Conservation (phyloP, 2,888 invertebrate species). For the Camptogramma bilineatum region DNA sequence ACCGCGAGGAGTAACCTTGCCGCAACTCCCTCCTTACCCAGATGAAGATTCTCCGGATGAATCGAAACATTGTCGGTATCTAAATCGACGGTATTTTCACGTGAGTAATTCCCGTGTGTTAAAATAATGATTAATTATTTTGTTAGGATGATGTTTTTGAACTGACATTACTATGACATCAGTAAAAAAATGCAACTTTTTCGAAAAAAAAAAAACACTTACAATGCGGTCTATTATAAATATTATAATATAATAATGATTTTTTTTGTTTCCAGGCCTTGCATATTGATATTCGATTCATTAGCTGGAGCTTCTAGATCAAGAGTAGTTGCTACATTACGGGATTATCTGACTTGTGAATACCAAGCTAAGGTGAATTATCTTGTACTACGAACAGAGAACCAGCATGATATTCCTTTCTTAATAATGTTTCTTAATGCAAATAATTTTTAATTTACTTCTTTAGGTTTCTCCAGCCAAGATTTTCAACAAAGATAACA, state of each 20-base stretch:
- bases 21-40: too few relatives aligned
- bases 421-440: neutral
- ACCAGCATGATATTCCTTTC: neutral
- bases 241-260: conserved; percentile 13
- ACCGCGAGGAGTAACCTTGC: too few relatives aligned
- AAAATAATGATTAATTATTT: too few relatives aligned
- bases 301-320: conserved; percentile 92
- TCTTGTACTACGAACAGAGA: neutral
- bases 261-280: conserved; percentile 88
- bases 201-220: too few relatives aligned
- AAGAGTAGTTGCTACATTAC: conserved; percentile 94
- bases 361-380: conserved; percentile 88
- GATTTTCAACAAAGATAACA: conserved; percentile 92
- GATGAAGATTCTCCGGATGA: too few relatives aligned
- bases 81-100: too few relatives aligned
- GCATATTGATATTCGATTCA: conserved; percentile 98
- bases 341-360: conserved; percentile 96
- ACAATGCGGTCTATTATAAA: too few relatives aligned
- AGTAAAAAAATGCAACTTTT: too few relatives aligned
- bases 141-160: too few relatives aligned
- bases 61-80: too few relatives aligned
- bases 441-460: conserved; percentile 16
- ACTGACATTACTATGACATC: too few relatives aligned
- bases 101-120: too few relatives aligned
- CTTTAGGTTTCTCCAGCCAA: conserved; percentile 86